Evolutionary conservation across 2,888 invertebrate species (phyloP), one percentile per base, ranked within the genome.

Genomic region (Thereva nobilitata): DNA sequence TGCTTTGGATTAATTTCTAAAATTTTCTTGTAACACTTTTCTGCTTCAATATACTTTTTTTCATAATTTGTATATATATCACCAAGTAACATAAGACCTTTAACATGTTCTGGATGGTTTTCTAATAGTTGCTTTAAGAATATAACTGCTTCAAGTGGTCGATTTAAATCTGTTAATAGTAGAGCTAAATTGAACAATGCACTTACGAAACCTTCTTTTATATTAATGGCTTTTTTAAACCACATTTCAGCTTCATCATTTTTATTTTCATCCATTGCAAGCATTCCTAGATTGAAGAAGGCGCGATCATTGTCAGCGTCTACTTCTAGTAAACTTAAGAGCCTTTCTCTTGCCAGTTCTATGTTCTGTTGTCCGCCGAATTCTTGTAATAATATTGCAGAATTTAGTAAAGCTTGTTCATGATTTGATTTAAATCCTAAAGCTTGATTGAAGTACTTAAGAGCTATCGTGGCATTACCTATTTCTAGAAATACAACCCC

Each of bases 1-100:
- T 97, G 95, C 72, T 89, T 88, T 0, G 96, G 91, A 74, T 97
- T 96, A 70, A 93, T 80, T 73, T 90, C 89, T 9, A 97, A 81
- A 72, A 97, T 96, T 71, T 89, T 87, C 64, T 89, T 88, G 82
- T 97, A 97, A 78, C 96, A 96, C 90, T 93, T 90, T 82, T 97
- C 96, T 23, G 97, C 97, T 2, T 94, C 93, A 78, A 95, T 93
- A 76, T 96, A 81, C 80, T 97, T 95, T 77, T 95, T 95, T 75
- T 96, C 91, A 72, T 92, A 91, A 80, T 97, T 97, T 71, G 97
- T 95, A 81, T 96, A 96, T 76, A 97, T 95, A 79, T 97, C 97
- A 8, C 97, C 97, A 9, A 97, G 83, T 41, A 97, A 84, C 73
- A 97, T 95, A 70, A 96, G 83, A 44, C 96, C 97, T 82, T 97